Percentiles rank a stretch among this genome's conserved stretches.
Evolutionary conservation across 2,797 vertebrate species (phyloP).

Genomic region (Zalophus californianus): DNA sequence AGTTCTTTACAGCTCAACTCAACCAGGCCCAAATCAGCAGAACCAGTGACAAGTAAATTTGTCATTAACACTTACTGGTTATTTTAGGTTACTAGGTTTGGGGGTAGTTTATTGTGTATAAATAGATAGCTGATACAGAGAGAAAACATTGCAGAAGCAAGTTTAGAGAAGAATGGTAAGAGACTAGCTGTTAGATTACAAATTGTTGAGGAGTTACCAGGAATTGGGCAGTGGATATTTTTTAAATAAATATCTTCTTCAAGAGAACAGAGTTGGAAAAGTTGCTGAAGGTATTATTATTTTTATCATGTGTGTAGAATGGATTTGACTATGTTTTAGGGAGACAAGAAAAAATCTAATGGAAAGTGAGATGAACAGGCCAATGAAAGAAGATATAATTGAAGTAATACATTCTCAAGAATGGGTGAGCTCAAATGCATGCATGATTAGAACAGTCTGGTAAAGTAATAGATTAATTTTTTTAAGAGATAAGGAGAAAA

Average conservation of each 20-base stretch:
- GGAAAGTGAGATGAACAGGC: not conserved
- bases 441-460: not conserved
- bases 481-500: not conserved
- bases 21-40: not conserved
- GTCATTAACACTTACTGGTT: not conserved
- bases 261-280: not conserved
- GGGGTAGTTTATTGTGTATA: not conserved
- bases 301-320: not conserved
- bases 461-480: conserved; percentile 1
- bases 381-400: not conserved
- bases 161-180: not conserved
- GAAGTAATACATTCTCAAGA: not conserved
- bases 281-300: not conserved
- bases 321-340: not conserved
- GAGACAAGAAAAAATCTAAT: not conserved
- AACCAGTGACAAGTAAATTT: not conserved
- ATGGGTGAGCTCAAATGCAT: not conserved
- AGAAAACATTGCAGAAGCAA: not conserved
- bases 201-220: not conserved
- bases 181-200: not conserved
- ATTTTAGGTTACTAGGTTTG: not conserved
- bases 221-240: not conserved
- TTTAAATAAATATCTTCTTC: not conserved
- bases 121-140: not conserved
- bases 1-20: not conserved